Base-by-base conservation (phyloP, 1,140 invertebrate genomes). In the Lepidurus couesii region DNA sequence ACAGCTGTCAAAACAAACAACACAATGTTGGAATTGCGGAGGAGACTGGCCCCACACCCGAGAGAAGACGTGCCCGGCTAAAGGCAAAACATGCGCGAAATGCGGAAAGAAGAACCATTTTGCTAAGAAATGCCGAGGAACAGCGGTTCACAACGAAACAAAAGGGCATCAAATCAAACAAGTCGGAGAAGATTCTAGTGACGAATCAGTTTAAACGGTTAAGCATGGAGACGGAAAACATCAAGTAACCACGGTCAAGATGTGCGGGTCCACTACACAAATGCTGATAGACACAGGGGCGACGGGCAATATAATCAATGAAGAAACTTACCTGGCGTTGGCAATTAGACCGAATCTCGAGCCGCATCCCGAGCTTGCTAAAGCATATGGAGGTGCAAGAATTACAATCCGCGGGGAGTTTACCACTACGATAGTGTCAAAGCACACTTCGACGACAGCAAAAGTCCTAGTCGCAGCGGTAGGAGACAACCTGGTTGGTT, bases 201-300 rank as follows among this genome's bases (percentile, higher is more conserved):
- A 47, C 45, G 45, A 47, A 9, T 47, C 45, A 2, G 45, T 47
- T 47, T 47, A 1, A 47, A 1, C 45, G 45, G 45, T 47, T 1
- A 47, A 47, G 45, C 45, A 10, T 1, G 45, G 45, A 47, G 8
- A 47, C 45, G 45, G 1, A 16, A 47, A 47, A 47, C 45, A 47
- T 1, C 74, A 3, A 42, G 13, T 26, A 34, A 4, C 74, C 13
- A n/a, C 7, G 11, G 43, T 75, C 26, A 75, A 75, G 74, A 34
- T 75, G 74, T 75, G 74, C 43, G 74, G 34, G 34, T 16, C 5
- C 34, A 21, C 34, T 16, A 0, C 1, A 34, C 34, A 42, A 43
- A 75, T 75, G 74, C 34, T 75, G 74, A 75, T 75, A 34, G 74
- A 75, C 34, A 75, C 74, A 24, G 74, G 74, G 43, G 34, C 8